Evolutionary conservation across 1,140 invertebrate species (phyloP).

Genomic region (Araneus ventricosus): DNA sequence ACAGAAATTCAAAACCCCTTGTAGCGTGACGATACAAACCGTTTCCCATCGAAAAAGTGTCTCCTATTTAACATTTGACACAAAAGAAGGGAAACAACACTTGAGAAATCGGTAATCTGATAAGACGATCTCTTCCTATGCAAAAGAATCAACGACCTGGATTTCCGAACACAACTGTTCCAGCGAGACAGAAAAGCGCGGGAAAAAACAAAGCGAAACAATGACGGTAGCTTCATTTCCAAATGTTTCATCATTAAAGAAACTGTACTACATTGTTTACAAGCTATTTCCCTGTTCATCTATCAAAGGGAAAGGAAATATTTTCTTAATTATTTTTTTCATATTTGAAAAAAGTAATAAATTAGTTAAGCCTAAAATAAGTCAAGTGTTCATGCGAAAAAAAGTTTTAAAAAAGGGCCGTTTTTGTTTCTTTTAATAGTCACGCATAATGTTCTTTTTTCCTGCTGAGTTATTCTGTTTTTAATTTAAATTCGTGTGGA

Average conservation of each 20-base stretch:
- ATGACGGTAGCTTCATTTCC: neutral
- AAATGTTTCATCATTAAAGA: neutral
- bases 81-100: constrained; percentile 48
- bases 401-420: too few species aligned
- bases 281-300: neutral
- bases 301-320: neutral
- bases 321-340: too few species aligned
- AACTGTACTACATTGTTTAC: constrained; percentile 20
- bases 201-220: neutral
- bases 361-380: too few species aligned
- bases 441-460: too few species aligned
- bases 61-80: constrained; percentile 65
- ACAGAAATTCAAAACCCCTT: neutral
- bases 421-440: too few species aligned
- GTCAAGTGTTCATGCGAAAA: too few species aligned
- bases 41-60: constrained; percentile 58
- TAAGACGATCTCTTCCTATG: neutral
- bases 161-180: neutral
- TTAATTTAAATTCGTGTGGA: too few species aligned
- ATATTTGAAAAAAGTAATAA: too few species aligned
- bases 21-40: constrained; percentile 55
- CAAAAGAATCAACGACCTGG: constrained; percentile 42
- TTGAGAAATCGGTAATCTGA: constrained; percentile 31
- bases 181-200: neutral
- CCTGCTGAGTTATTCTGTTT: too few species aligned